Base-by-base conservation (phyloP, 2,888 invertebrate species). In the Trichogramma evanescens region DNA sequence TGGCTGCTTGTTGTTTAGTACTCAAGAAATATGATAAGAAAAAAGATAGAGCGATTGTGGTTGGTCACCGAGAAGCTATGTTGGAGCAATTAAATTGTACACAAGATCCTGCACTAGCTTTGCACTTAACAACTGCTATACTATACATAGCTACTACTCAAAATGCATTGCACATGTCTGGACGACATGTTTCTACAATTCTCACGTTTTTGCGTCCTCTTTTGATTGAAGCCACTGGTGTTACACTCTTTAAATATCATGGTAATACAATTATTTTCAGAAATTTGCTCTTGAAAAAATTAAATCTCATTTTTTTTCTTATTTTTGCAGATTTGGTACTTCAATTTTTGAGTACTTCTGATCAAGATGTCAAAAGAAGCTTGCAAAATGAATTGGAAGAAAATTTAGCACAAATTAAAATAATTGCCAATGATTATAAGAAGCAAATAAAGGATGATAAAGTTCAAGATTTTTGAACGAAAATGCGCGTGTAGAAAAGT, bases 1-100 rank as follows among this genome's bases (percentile, higher is more conserved):
- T 95, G 67, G 79, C 84, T 13, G 80, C 83, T 54, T 89, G 89
- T 74, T 87, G 88, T 62, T 87, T 93, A 84, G 88, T 91, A 67
- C 78, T 93, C 64, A 91, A 89, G 71, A 95, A 95, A 78, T 83
- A 88, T 64, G 95, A 96, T 74, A 95, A 94, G 76, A 95, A 93
- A 75, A 92, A 91, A 73, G 85, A 90, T 74, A 84, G 92, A 65
- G 82, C 87, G 46, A 76, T 91, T 40, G 83, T 94, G 64, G 81
- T 88, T 62, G 87, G 87, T 65, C 93, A 95, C 72, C 87, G 91
- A 67, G 89, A 93, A 72, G 88, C 88, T 62, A 78, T 96, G 57
- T 80, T 90, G 61, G 88, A 90, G 59, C 89, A 95, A 77, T 75
- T 97, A 61, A 85, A 86, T 56, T 80, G 81, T 61, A 87, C 88